A percentile compares a stretch with the other conserved stretches of the same genome.
Evolutionary conservation across 2,113 vertebrate species (phyloP).

Genomic region (Limnothrissa miodon): DNA sequence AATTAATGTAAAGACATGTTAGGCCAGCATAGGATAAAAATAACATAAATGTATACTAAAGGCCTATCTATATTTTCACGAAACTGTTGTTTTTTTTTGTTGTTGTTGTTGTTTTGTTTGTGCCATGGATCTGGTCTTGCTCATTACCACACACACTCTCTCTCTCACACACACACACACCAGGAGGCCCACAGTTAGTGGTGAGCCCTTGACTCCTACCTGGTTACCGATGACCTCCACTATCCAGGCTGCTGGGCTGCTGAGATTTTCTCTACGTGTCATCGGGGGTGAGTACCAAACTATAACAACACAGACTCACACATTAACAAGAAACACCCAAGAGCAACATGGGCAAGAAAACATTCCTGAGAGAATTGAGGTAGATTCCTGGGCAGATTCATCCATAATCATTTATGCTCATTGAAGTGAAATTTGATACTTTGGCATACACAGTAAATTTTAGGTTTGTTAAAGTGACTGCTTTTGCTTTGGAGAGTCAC

Average conservation of each 20-base stretch:
- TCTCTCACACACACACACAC: not conserved
- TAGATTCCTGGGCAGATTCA: no score
- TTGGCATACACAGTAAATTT: no score
- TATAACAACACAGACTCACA: no score
- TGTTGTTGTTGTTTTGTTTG: no score
- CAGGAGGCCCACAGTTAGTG: slow-evolving; percentile 47
- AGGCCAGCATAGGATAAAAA: not conserved
- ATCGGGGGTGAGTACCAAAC: not conserved
- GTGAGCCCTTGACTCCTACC: slow-evolving; percentile 47
- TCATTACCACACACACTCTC: not conserved
- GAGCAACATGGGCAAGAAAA: no score
- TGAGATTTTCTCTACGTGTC: slow-evolving; percentile 53
- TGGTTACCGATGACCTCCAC: slow-evolving; percentile 56
- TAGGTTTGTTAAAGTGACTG: no score
- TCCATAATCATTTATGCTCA: no score
- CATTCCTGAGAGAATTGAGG: no score
- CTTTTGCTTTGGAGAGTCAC: no score
- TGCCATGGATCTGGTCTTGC: not conserved
- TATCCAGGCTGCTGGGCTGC: slow-evolving; percentile 42
- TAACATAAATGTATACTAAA: not conserved
- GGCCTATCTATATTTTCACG: not conserved
- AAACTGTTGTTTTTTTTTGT: not conserved
- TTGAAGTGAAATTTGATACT: no score
- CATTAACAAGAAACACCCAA: no score
- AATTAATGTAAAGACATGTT: not conserved